Evolutionary conservation across 2,113 vertebrate species (phyloP).

Genomic region (Tichodroma muraria): DNA sequence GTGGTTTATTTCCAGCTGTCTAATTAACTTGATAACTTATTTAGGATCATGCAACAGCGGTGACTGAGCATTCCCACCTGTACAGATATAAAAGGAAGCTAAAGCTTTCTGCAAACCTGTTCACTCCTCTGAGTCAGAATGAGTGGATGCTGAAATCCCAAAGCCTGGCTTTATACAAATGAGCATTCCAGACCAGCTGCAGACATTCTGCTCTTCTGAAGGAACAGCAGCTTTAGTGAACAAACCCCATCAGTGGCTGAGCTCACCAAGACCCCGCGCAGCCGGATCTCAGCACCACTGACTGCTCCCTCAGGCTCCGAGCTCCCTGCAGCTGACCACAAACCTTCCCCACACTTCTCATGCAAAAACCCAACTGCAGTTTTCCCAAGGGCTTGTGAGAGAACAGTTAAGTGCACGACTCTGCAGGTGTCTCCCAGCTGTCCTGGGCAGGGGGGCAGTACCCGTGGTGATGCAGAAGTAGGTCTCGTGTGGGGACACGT

Average conservation of each 20-base stretch:
- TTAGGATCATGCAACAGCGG: background rate
- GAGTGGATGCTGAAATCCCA: background rate
- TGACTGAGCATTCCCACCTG: background rate
- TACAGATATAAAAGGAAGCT: background rate
- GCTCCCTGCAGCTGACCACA: background rate
- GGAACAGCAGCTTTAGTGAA: background rate
- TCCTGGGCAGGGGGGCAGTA: constrained; percentile 14
- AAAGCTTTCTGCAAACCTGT: background rate
- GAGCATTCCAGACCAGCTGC: background rate
- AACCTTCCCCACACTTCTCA: fast-evolving
- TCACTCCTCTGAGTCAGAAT: background rate
- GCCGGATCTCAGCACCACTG: background rate
- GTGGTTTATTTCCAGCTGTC: background rate
- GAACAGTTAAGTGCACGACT: too few relatives aligned
- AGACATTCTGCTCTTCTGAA: background rate
- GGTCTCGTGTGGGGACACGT: constrained; percentile 95
- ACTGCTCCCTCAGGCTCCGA: background rate
- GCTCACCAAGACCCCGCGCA: background rate
- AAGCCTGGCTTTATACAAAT: background rate
- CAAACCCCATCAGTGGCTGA: background rate
- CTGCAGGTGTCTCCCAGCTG: too few relatives aligned
- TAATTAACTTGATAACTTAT: background rate
- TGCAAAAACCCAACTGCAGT: background rate
- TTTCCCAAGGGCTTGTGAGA: background rate
- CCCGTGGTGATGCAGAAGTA: constrained; percentile 99